These are phyloP conservation scores for Heliconius congener DNA, from an alignment of 1,140 invertebrate species.

Conservation along the genomic window DNA sequence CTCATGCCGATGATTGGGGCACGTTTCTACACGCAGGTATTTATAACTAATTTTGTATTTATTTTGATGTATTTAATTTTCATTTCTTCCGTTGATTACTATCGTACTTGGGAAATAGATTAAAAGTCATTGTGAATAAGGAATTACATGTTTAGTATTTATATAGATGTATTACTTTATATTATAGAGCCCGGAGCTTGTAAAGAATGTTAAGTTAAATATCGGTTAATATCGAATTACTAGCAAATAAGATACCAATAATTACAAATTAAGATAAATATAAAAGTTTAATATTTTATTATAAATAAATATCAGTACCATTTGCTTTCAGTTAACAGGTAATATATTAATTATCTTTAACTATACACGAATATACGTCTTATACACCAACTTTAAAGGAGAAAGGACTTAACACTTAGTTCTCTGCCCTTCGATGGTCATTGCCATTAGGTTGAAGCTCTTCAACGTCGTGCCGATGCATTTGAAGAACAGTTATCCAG, in stretches of 20 bases:
- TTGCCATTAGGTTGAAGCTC: constrained; percentile 86
- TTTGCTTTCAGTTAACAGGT: not conserved
- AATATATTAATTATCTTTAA: not conserved
- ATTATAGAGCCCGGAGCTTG: too few relatives aligned
- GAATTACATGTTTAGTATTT: too few relatives aligned
- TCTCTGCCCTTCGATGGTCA: not conserved
- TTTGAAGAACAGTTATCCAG: constrained; percentile 95
- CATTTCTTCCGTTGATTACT: too few relatives aligned
- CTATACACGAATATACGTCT: not conserved
- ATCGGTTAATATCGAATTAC: too few relatives aligned
- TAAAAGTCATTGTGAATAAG: too few relatives aligned
- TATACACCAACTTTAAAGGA: not conserved
- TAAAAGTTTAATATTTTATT: not conserved
- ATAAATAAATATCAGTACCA: constrained; percentile 8
- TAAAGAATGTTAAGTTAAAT: too few relatives aligned
- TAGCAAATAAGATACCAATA: too few relatives aligned
- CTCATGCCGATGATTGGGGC: constrained; percentile 99
- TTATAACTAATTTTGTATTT: too few relatives aligned
- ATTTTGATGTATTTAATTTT: too few relatives aligned
- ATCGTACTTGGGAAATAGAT: too few relatives aligned
- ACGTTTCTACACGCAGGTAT: constrained; percentile 94
- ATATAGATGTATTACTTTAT: too few relatives aligned
- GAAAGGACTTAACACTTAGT: not conserved
- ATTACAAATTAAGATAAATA: not conserved
- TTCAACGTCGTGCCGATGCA: constrained; percentile 92